Base-by-base conservation (phyloP, 1,140 invertebrate genomes). In the Heliothis virescens region DNA sequence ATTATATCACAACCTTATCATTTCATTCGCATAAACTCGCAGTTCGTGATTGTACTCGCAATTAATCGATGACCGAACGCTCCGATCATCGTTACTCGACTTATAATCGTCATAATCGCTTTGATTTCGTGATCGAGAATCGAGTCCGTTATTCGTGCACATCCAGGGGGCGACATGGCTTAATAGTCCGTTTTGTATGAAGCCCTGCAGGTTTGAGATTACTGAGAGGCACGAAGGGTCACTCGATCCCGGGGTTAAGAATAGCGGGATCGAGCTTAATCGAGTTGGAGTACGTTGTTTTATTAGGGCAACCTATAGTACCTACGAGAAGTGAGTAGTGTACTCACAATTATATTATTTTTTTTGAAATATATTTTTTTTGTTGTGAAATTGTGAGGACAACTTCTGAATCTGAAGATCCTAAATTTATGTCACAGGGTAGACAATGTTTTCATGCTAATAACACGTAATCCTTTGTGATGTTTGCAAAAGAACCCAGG, bases 101-200 rank as follows among this genome's bases (percentile, higher is more conserved):
- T 87, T 85, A 86, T 86, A 87, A 88, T 87, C 79, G 78, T 50
- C 48, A 75, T 75, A 81, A 79, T 79, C 62, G 80, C 16, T 65
- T 80, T 63, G 41, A 74, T 80, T 81, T 87, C 87, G 86, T 89
- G 88, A 84, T 89, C 85, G 79, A 80, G 72, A 78, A 79, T 80
- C 80, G 71, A 63, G 75, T 75, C 89, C 89, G 89, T 91, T 91
- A 90, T 82, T 84, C 80, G 75, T 79, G 80, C 67, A 81, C 62
- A 77, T 80, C 57, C 73, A 77, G 63, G 63, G 82, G 77, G 78
- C 71, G 81, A 85, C 79, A 83, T 87, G 81, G 76, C 80, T 80
- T 83, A 81, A 87, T 85, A 15, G 18, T 52, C 41, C 9, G 18
- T 50, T 75, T 18, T 75, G 34, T 72, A 72, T 34, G 69, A 26